Conservation (phyloP, 2,888 invertebrate species). For the Apodemia hepburni region DNA sequence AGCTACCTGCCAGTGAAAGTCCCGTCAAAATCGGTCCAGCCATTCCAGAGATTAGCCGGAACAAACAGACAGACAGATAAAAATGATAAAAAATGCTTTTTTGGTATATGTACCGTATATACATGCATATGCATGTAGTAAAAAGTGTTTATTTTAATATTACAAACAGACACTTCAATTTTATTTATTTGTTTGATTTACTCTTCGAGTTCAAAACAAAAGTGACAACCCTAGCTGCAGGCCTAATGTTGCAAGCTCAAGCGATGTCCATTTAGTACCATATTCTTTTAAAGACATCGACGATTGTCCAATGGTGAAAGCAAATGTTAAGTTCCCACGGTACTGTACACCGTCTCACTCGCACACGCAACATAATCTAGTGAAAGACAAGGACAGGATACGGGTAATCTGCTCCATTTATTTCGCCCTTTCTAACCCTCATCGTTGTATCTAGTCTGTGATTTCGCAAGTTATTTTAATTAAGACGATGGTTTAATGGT, state of each 20-base stretch:
- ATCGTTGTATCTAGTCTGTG: conserved; percentile 27
- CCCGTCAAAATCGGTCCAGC: too few species aligned
- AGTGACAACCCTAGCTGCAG: too few species aligned
- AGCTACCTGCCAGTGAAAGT: too few species aligned
- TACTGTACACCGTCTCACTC: conserved; percentile 31
- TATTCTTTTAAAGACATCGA: conserved; percentile 31
- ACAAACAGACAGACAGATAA: too few species aligned
- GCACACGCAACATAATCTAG: conserved; percentile 25
- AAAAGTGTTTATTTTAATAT: too few species aligned
- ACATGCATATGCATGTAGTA: too few species aligned
- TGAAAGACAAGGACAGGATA: conserved; percentile 32
- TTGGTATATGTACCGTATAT: too few species aligned
- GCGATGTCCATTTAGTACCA: conserved; percentile 29
- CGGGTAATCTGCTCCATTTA: conserved; percentile 35
- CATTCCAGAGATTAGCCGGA: too few species aligned
- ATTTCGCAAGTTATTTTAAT: conserved; percentile 9
- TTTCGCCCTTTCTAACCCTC: conserved; percentile 34
- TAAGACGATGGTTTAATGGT: conserved; percentile 8
- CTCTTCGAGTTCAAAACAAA: too few species aligned
- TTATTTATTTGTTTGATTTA: too few species aligned
- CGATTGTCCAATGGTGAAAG: conserved; percentile 38
- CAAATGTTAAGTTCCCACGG: conserved; percentile 46
- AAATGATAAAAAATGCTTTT: too few species aligned
- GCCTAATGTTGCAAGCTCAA: conserved; percentile 15
- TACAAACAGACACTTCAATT: too few species aligned